Percentiles rank a stretch among this genome's conserved stretches.
These are phyloP conservation scores for Onychomys leucogaster DNA, from an alignment of 2,797 vertebrate species.

Conservation along the genomic window DNA sequence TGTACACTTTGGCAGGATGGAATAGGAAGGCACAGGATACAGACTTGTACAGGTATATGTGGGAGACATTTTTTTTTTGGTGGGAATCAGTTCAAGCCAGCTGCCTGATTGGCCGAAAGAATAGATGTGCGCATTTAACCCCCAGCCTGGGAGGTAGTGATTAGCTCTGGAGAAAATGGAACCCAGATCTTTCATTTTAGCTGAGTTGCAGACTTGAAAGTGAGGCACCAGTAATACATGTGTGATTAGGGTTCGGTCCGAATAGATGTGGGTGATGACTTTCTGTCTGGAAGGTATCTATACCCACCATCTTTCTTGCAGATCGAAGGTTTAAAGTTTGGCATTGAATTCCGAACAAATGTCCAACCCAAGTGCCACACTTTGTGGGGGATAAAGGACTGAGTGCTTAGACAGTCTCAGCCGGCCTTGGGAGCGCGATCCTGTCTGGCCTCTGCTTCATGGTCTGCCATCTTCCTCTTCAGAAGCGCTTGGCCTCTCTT, in stretches of 20 bases:
- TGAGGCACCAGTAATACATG: too few species aligned
- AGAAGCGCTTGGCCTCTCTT: not conserved
- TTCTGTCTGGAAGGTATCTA: not conserved
- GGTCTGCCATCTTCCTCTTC: not conserved
- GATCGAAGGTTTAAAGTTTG: not conserved
- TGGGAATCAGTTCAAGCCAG: not conserved
- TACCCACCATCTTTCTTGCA: not conserved
- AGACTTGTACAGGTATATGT: not conserved
- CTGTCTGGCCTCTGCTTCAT: not conserved
- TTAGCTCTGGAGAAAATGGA: not conserved
- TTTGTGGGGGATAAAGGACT: not conserved
- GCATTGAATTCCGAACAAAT: not conserved
- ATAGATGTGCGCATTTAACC: not conserved
- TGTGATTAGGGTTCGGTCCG: not conserved
- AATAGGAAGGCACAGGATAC: not conserved
- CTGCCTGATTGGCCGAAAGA: not conserved
- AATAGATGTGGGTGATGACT: not conserved
- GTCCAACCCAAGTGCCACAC: not conserved
- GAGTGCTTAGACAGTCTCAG: not conserved
- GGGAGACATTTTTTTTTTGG: not conserved
- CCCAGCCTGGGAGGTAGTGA: not conserved
- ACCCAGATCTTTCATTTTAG: not conserved
- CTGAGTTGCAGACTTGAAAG: not conserved
- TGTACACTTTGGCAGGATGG: not conserved
- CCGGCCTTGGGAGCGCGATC: fast-evolving